Base-by-base conservation (phyloP, 2,888 invertebrate species). In the Torymus texanus region DNA sequence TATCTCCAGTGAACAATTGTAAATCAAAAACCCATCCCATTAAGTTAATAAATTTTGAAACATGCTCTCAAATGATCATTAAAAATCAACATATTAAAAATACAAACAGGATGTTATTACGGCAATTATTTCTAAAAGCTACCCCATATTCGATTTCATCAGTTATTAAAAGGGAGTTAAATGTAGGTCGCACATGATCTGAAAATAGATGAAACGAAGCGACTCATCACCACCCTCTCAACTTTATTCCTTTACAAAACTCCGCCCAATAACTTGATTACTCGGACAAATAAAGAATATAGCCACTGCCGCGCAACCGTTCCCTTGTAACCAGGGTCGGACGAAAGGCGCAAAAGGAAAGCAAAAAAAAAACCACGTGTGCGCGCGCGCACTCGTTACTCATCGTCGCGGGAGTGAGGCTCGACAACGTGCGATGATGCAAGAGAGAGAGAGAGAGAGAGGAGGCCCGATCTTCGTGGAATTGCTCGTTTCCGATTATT, bases 401-500 rank as follows among this genome's bases (percentile, higher is more conserved):
- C 29, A 51, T 55, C 24, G 41, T 8, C n/a, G 70, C 21, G 21
- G 2, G 21, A 21, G 21, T 21, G 21, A 21, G 21, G 18, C 67
- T 67, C 56, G 18, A 13, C 21, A 51, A 14, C 41, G 41, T 8
- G 41, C 21, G 70, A 78, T 79, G 78, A 79, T 79, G 74, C 74
- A 78, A 78, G 61, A 56, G 74, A 41, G 41, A 29, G 29, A 29
- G 41, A 8, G 41, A 41, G 41, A 29, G 41, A 41, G 41, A 41
- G 78, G 51, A 58, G 24, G 59, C 66, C 29, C 66, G 67, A 68
- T 79, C 68, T 81, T 81, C 79, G 50, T 63, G 56, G 81, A 76
- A 81, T 78, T 56, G 77, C 80, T 75, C 67, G 68, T 78, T 80
- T 75, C 68, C 76, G 76, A 78, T 79, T 76, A 81, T 81, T 76